Conservation (phyloP, 1,140 invertebrate species). For the Acyrthosiphon pisum region DNA sequence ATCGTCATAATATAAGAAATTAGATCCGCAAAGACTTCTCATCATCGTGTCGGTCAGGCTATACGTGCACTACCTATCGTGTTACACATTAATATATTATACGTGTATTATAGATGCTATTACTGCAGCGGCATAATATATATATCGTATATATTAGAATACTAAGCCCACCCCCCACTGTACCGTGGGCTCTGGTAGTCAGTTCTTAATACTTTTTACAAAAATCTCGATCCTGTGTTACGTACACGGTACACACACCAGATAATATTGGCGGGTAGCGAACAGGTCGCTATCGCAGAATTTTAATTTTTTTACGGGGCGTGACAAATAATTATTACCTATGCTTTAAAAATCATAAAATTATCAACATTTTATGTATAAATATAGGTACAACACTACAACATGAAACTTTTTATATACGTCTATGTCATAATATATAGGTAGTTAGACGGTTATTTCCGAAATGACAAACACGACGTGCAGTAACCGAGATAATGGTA, state of each 20-base stretch:
- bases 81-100: conserved; percentile 16
- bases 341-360: not conserved
- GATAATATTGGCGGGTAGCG: not conserved
- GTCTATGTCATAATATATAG: not conserved
- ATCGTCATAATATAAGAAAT: conserved; percentile 39
- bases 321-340: not conserved
- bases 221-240: not conserved
- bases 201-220: not conserved
- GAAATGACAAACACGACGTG: not conserved
- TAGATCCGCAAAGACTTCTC: not conserved
- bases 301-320: not conserved
- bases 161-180: not conserved
- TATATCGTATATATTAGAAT: too few species aligned
- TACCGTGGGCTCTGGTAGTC: not conserved
- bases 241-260: not conserved
- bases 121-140: not conserved
- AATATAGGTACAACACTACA: not conserved
- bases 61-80: not conserved
- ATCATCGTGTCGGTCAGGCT: not conserved
- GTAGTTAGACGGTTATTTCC: not conserved
- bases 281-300: not conserved
- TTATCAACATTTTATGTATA: too few species aligned
- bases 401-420: not conserved
- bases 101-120: not conserved
- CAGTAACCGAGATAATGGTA: not conserved